phyloP scores from a whole-genome alignment of 2,888 invertebrate genomes.

The Opisthograptis luteolata region DNA sequence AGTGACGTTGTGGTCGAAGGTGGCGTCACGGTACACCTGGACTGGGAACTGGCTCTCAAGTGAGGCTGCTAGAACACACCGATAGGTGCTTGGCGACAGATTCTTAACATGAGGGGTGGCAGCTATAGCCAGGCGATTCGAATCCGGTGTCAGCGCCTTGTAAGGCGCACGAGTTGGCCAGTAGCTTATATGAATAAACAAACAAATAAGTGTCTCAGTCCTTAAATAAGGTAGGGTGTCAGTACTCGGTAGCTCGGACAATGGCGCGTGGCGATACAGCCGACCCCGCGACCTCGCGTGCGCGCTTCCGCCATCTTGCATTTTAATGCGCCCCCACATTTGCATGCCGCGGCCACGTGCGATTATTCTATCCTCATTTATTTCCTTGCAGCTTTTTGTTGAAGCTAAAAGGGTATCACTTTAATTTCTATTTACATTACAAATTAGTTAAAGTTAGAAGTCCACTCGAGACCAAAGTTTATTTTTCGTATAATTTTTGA shows the following conservation, averaged over 20 bases:
- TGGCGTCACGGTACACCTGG: too few relatives aligned
- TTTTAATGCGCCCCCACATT: constrained; percentile 76
- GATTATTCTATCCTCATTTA: constrained; percentile 77
- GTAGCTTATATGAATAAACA: too few relatives aligned
- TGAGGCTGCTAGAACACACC: too few relatives aligned
- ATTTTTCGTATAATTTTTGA: not conserved
- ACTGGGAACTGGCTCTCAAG: too few relatives aligned
- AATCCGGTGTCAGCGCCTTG: too few relatives aligned
- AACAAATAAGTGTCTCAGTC: too few relatives aligned
- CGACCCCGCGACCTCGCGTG: constrained; percentile 82
- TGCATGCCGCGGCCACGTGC: constrained; percentile 75
- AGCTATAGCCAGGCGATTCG: too few relatives aligned
- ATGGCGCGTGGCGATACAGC: constrained; percentile 79
- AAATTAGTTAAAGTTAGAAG: not conserved
- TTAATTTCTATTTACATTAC: not conserved
- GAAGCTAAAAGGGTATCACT: constrained; percentile 14
- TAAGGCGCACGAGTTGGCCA: too few relatives aligned
- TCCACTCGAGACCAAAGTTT: not conserved
- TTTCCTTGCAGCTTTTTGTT: constrained; percentile 40
- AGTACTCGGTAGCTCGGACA: constrained; percentile 64
- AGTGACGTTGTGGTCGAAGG: too few relatives aligned
- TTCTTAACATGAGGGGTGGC: too few relatives aligned
- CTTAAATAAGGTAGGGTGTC: constrained; percentile 41
- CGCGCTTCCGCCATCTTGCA: constrained; percentile 82
- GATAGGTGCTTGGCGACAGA: too few relatives aligned